phyloP scores from a whole-genome alignment of 2,888 invertebrate genomes.

The Erebia epiphron region DNA sequence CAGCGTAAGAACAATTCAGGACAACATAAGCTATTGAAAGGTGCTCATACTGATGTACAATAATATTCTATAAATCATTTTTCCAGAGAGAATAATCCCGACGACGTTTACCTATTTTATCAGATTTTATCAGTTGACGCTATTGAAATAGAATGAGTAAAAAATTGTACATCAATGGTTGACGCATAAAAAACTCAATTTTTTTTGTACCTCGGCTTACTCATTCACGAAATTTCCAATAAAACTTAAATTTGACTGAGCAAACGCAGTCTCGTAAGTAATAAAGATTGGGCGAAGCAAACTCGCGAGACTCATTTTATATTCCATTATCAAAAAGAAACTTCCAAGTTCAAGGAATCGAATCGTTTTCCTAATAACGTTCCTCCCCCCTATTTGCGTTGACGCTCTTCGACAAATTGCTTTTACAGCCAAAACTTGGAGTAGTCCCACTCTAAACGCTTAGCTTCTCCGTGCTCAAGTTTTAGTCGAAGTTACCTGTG shows the following conservation, averaged over 20 bases:
- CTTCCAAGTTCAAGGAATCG: conserved; percentile 36
- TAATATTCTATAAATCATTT: no score
- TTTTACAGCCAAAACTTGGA: conserved; percentile 38
- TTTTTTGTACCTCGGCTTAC: neutral
- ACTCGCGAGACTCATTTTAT: conserved; percentile 5
- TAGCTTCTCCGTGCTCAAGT: conserved; percentile 32
- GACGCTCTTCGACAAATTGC: conserved; percentile 42
- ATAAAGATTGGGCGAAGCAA: conserved; percentile 11
- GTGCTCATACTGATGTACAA: no score
- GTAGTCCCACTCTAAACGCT: conserved; percentile 32
- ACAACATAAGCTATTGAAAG: no score
- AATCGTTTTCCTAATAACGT: conserved; percentile 42
- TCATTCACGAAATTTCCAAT: neutral
- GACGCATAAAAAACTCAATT: neutral
- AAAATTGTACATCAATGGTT: no score
- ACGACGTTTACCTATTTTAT: neutral
- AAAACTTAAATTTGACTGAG: conserved; percentile 14
- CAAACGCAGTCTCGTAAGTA: conserved; percentile 4
- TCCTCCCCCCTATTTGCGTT: conserved; percentile 40
- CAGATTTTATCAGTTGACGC: neutral
- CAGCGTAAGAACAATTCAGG: no score
- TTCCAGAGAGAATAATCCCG: neutral
- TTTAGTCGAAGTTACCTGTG: conserved; percentile 12
- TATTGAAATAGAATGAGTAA: no score
- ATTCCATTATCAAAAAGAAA: conserved; percentile 29